These are phyloP conservation scores for Nannospalax galili DNA, from an alignment of 2,113 vertebrate species.

Conservation along the genomic window DNA sequence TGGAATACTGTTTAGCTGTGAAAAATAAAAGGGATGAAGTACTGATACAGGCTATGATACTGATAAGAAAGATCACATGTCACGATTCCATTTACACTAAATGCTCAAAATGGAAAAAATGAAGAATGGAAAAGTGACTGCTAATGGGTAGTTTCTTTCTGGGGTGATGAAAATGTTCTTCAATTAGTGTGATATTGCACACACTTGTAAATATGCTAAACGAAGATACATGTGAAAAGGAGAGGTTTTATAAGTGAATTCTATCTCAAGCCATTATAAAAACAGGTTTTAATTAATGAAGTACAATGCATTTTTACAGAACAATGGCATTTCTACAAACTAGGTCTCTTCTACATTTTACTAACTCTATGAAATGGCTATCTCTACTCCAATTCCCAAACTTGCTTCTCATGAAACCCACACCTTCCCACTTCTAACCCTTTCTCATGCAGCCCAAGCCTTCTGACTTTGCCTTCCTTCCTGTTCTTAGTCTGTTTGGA, in stretches of 20 bases:
- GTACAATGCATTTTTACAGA: constrained; percentile 15
- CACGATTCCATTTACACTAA: neutral
- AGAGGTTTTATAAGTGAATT: constrained; percentile 8
- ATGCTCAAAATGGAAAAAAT: neutral
- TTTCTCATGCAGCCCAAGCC: neutral
- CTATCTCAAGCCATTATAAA: neutral
- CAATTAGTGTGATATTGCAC: neutral
- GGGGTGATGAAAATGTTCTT: neutral
- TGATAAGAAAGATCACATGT: neutral
- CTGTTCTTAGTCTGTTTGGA: neutral
- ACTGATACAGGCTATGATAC: neutral
- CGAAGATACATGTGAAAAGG: neutral
- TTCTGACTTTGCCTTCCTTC: neutral
- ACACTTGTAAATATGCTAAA: constrained; percentile 29
- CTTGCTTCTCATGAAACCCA: constrained; percentile 2
- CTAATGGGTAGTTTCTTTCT: neutral
- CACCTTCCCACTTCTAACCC: neutral
- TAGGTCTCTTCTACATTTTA: neutral
- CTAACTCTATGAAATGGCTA: constrained; percentile 12
- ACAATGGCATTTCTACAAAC: neutral
- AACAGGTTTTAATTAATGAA: constrained; percentile 27
- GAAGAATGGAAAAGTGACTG: neutral
- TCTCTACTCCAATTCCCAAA: constrained; percentile 21
- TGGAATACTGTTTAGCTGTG: neutral
- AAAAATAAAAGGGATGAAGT: neutral